Percentiles rank a stretch among this genome's conserved stretches.
These are phyloP conservation scores for Montipora capitata DNA, from an alignment of 92 coral and sea anemone species.

Conservation along the genomic window DNA sequence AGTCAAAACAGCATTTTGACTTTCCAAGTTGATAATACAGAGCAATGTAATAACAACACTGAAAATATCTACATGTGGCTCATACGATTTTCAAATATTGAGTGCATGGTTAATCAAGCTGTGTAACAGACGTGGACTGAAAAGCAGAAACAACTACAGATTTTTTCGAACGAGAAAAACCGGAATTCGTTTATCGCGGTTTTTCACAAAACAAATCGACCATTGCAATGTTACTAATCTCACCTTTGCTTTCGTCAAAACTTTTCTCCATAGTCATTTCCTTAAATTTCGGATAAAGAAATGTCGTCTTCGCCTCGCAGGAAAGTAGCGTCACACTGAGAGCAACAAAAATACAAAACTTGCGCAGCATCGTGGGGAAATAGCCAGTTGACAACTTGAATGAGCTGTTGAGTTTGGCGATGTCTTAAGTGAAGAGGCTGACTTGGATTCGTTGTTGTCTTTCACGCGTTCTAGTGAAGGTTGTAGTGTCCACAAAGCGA, in stretches of 20 bases:
- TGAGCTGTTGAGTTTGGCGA: neutral
- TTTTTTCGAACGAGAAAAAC: too few species aligned
- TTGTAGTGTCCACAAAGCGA: neutral
- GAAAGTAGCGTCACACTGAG: neutral
- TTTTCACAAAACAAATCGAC: too few species aligned
- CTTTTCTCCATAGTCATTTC: slow-evolving; percentile 3
- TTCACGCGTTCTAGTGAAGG: neutral
- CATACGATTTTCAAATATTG: too few species aligned
- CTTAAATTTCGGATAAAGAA: slow-evolving; percentile 18
- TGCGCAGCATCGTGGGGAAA: neutral
- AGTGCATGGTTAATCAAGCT: too few species aligned
- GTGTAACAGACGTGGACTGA: too few species aligned
- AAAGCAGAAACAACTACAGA: too few species aligned
- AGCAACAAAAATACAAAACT: neutral
- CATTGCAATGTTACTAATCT: neutral
- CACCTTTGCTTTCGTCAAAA: slow-evolving; percentile 35
- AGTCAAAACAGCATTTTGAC: too few species aligned
- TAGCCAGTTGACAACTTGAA: neutral
- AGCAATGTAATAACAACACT: too few species aligned
- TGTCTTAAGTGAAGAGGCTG: neutral
- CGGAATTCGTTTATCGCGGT: too few species aligned
- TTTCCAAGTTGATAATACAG: too few species aligned
- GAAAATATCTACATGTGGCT: too few species aligned
- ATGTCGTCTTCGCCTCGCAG: slow-evolving; percentile 12
- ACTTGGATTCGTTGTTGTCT: neutral